Evolutionary conservation across 2,888 invertebrate genomes (phyloP), one percentile per base, ranked within the genome.

Genomic region (Lepidonotus clava): DNA sequence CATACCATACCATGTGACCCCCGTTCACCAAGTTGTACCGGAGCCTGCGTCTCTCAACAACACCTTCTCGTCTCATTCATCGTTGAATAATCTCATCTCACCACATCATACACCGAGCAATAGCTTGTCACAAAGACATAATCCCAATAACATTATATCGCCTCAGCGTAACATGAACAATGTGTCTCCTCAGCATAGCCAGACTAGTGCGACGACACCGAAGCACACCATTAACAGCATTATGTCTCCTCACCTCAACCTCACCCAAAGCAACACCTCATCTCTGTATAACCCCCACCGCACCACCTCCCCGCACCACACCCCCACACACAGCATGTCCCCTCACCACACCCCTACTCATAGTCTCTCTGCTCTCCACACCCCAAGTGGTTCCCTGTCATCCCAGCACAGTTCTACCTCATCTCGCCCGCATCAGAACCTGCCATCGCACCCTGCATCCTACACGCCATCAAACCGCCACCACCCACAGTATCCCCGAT

Each of bases 141-240:
- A 24, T 2, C 66, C 66, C 5, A 66, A 24, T 66, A 28, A 24
- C 24, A 4, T 66, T n/a, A n/a, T n/a, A n/a, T n/a, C n/a, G n/a
- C n/a, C n/a, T n/a, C n/a, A n/a, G n/a, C n/a, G n/a, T n/a, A n/a
- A n/a, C n/a, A n/a, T n/a, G n/a, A n/a, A n/a, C n/a, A n/a, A n/a
- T n/a, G n/a, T n/a, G n/a, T n/a, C n/a, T n/a, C n/a, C 87, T 86
- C 93, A 92, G 34, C 91, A 90, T 6, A 93, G 93, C 56, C 93
- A 86, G 34, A 88, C 87, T 24, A 90, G 89, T n/a, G 92, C 92
- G 6, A 88, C 88, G 51, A 91, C 92, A 84, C 91, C 90, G 93
- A 93, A 93, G 83, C 93, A 93, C 85, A 92, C 91, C 41, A 92
- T 88, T 92, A 93, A 93, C 91, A 93, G 90, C 1, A 5, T 38